These are phyloP conservation scores for Ophion ellenae DNA, from an alignment of 2,888 invertebrate genomes.

Conservation along the genomic window DNA sequence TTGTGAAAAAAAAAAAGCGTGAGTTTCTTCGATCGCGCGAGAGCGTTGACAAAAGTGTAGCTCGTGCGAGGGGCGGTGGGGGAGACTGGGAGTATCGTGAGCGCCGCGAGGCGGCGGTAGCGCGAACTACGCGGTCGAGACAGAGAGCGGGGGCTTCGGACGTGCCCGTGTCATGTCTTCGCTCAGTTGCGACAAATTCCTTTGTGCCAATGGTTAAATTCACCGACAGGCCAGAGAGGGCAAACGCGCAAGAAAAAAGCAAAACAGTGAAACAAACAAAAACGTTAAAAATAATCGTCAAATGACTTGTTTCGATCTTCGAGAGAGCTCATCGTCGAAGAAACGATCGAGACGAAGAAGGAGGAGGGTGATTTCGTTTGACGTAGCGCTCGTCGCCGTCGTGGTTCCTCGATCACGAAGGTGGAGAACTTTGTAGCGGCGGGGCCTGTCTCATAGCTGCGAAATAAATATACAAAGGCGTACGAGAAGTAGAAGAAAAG, in stretches of 20 bases:
- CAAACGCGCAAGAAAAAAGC: neutral
- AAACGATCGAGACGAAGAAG: slow-evolving; percentile 45
- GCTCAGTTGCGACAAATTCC: slow-evolving; percentile 64
- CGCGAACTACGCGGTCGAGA: slow-evolving; percentile 63
- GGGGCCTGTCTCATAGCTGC: slow-evolving; percentile 29
- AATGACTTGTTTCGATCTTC: slow-evolving; percentile 43
- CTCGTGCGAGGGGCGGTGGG: slow-evolving; percentile 37
- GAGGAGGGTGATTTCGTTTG: slow-evolving; percentile 28
- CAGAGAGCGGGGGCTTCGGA: slow-evolving; percentile 35
- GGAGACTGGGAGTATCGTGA: slow-evolving; percentile 35
- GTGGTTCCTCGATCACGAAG: slow-evolving; percentile 56
- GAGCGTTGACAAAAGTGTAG: neutral
- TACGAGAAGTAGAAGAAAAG: neutral
- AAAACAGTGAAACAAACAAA: slow-evolving; percentile 1
- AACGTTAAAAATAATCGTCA: slow-evolving; percentile 39
- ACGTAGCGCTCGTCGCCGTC: slow-evolving; percentile 29
- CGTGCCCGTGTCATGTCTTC: slow-evolving; percentile 70
- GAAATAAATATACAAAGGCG: neutral
- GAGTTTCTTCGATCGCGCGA: neutral
- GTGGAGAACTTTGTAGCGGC: slow-evolving; percentile 64
- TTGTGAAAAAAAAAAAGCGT: neutral
- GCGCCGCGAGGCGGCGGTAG: slow-evolving; percentile 28
- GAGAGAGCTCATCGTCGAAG: slow-evolving; percentile 26
- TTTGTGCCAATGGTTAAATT: slow-evolving; percentile 66
- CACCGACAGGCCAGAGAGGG: slow-evolving; percentile 19